Base-by-base conservation (phyloP, 2,113 vertebrate species). In the Poecilia latipinna region DNA sequence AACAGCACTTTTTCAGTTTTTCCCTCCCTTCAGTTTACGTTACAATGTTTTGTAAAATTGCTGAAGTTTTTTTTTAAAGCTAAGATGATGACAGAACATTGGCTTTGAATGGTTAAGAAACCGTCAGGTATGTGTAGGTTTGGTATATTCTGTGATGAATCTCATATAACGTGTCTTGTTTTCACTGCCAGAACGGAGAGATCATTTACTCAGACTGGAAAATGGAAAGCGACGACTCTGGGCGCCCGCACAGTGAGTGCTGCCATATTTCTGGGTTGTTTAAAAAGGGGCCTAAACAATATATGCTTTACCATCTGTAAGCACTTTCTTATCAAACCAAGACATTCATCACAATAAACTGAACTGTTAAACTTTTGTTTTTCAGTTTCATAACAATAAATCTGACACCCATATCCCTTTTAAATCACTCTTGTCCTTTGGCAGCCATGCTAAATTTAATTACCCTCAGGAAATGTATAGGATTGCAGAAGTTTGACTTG, bases 171-270 rank as follows among this genome's bases (percentile, higher is more conserved):
- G 29, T 60, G 37, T 39, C 35, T 1, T 77, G 12, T 61, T 75
- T 39, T 71, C 57, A 42, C 33, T 39, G 0, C 12, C 79, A 98
- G 97, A 93, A 96, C 63, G 97, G 96, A 48, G 95, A 96, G 86
- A 57, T 97, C 44, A 7, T 96, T 86, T 96, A 94, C 90, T 94
- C 90, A 8, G 89, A 95, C 89, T 97, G 96, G 96, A 95, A 94
- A 91, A 79, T 94, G 87, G 94, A 91, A 82, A 96, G 85, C 12
- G 92, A 95, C 13, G 88, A 94, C 29, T 89, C 88, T 0, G 93
- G 90, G 85, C 94, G 83, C 74, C 73, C 91, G 33, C 80, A 86
- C 72, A 93, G 96, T 97, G 91, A 93, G 95, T 95, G 51, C 4
- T 77, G 24, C 19, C 12, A 26, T 3, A 12, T 57, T 57, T 4